phyloP scores from a whole-genome alignment of 2,888 invertebrate species.

The Dolichomitus sp. region DNA sequence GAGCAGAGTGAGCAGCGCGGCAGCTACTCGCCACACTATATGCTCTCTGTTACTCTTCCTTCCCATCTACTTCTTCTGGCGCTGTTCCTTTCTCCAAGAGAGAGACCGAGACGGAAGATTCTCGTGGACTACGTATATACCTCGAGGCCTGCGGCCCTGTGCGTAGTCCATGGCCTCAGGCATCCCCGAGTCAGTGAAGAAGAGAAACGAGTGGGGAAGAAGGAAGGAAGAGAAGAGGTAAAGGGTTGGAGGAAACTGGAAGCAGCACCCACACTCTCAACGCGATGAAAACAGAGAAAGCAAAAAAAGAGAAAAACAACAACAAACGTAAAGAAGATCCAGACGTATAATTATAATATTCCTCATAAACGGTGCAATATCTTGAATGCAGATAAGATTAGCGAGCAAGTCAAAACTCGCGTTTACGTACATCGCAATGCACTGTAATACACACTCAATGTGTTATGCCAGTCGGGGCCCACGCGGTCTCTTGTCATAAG shows the following conservation, averaged over 20 bases:
- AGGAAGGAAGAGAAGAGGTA: slow-evolving; percentile 36
- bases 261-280: slow-evolving; percentile 31
- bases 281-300: slow-evolving; percentile 24
- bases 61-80: slow-evolving; percentile 43
- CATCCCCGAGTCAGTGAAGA: slow-evolving; percentile 64
- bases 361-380: slow-evolving; percentile 76
- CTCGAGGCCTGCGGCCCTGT: slow-evolving; percentile 76
- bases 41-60: slow-evolving; percentile 53
- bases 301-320: not conserved
- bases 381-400: slow-evolving; percentile 80
- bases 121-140: slow-evolving; percentile 14
- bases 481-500: slow-evolving; percentile 17
- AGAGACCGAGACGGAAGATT: slow-evolving; percentile 27
- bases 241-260: slow-evolving; percentile 13
- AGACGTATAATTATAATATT: slow-evolving; percentile 69
- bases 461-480: not conserved
- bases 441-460: slow-evolving; percentile 15
- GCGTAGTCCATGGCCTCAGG: slow-evolving; percentile 79
- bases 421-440: not conserved
- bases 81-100: slow-evolving; percentile 2
- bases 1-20: slow-evolving; percentile 51
- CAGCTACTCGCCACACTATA: slow-evolving; percentile 61
- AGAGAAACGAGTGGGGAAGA: slow-evolving; percentile 13
- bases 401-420: slow-evolving; percentile 34
- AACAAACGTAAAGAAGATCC: slow-evolving; percentile 6